Percentiles rank a stretch among this genome's conserved stretches.
Evolutionary conservation across 1,140 invertebrate species (phyloP).

Genomic region (Anoplolepis gracilipes): DNA sequence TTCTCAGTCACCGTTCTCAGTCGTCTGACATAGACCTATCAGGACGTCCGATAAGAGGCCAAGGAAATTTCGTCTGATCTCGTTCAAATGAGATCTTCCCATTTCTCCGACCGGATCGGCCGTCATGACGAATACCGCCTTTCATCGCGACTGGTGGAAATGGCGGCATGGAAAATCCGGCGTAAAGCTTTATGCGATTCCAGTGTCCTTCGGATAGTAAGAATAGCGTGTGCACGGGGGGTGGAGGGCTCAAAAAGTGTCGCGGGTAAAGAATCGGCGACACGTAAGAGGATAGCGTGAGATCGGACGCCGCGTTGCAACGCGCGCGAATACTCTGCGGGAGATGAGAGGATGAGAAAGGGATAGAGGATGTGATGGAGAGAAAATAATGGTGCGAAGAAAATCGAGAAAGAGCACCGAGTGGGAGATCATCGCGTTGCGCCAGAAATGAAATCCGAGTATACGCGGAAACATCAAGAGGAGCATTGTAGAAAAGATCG

Average conservation of each 20-base stretch:
- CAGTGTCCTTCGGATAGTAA: conserved; percentile 62
- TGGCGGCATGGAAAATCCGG: conserved; percentile 62
- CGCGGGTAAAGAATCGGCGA: conserved; percentile 57
- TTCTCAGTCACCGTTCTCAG: background rate
- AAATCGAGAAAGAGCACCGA: conserved; percentile 33
- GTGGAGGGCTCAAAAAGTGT: conserved; percentile 22
- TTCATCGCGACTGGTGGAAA: conserved; percentile 49
- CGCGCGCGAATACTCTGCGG: background rate
- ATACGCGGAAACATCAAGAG: conserved; percentile 37
- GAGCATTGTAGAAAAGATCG: conserved; percentile 25
- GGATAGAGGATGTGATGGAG: background rate
- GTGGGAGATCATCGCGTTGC: conserved; percentile 29
- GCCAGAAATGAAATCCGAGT: conserved; percentile 33
- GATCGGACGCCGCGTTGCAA: conserved; percentile 44
- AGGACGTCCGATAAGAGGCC: conserved; percentile 33
- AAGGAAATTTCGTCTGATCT: conserved; percentile 50
- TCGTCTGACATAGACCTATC: background rate
- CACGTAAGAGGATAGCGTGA: conserved; percentile 54
- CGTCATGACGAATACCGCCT: conserved; percentile 53
- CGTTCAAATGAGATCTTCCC: conserved; percentile 34
- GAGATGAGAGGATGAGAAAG: background rate
- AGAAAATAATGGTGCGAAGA: conserved; percentile 43
- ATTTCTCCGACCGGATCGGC: conserved; percentile 41
- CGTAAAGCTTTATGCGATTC: conserved; percentile 63
- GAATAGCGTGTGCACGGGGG: background rate